Base-by-base conservation (phyloP, 2,888 invertebrate genomes). In the Microctonus brassicae region DNA sequence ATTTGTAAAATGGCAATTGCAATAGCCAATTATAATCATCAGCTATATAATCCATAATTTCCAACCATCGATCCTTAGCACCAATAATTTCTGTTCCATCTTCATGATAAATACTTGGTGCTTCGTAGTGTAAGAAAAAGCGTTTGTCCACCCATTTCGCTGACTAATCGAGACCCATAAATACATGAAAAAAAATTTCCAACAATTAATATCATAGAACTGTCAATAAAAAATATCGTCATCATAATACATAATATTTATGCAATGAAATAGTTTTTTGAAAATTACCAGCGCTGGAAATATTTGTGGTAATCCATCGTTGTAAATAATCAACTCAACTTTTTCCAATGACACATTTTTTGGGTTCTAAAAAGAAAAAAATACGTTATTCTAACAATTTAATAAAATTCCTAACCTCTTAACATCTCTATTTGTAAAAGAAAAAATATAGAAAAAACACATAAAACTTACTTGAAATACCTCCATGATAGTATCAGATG, bases 11-110 rank as follows among this genome's bases (percentile, higher is more conserved):
- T 67, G 91, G 91, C 72, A 94, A 87, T 69, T 89, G 88, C 1
- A 95, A 88, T 24, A 96, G 85, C 91, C 92, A 93, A 72, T 91
- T 90, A 17, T 95, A 86, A 84, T 95, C 94, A 66, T 90, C 90
- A 70, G 90, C 88, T 70, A 93, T 92, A 34, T 88, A 89, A 36
- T 89, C 88, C 80, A 92, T 90, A 72, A 91, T 89, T 74, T 90
- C 90, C 42, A 91, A 87, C 95, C 95, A 96, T 26, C 90, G 90
- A 73, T 92, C 91, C 69, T 92, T 90, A 1, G 91, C 88, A 0
- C 91, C 91, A 0, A 90, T 89, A 2, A 90, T 84, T 71, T 90
- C 89, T 0, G 88, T 75, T 1, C 89, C 88, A 72, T 89, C 89
- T 2, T 89, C 89, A 1, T 83, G 74, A 60, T 81, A 65, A 73